phyloP scores from a whole-genome alignment of 1,140 invertebrate genomes.

The Drosophila parabipectinata region DNA sequence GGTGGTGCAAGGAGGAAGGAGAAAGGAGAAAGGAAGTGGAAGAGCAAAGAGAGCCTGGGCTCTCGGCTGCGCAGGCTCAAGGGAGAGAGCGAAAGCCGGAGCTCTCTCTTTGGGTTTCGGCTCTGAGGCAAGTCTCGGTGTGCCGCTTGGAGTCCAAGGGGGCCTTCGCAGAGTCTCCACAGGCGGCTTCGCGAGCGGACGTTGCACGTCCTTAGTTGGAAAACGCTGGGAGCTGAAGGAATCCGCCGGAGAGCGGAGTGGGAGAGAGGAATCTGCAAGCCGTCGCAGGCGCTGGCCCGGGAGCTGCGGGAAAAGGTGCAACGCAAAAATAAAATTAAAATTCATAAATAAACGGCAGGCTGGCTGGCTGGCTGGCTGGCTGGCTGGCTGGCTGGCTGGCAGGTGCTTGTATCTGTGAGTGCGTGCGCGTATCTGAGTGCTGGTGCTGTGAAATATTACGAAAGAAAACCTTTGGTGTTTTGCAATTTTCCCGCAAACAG shows the following conservation, averaged over 20 bases:
- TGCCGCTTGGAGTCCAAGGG: constrained; percentile 20
- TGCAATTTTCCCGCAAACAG: constrained; percentile 45
- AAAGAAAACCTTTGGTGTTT: constrained; percentile 49
- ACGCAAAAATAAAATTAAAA: constrained; percentile 40
- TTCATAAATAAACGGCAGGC: constrained; percentile 45
- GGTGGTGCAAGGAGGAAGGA: neutral
- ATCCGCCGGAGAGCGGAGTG: no score
- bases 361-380: neutral
- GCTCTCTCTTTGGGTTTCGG: constrained; percentile 25
- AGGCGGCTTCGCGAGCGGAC: constrained; percentile 65
- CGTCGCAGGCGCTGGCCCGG: constrained; percentile 14
- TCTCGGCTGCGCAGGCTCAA: constrained; percentile 61
- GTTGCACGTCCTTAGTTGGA: constrained; percentile 41
- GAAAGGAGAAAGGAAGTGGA: constrained; percentile 4
- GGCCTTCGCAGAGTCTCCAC: constrained; percentile 68
- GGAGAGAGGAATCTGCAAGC: constrained; percentile 30
- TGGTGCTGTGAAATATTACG: constrained; percentile 40
- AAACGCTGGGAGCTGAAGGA: no score
- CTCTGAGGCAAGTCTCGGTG: neutral
- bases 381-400: constrained; percentile 23
- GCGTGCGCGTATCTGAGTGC: neutral
- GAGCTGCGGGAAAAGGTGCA: constrained; percentile 53
- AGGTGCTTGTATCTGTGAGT: constrained; percentile 36
- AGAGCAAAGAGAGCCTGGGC: neutral
- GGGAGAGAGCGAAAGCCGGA: constrained; percentile 14